Conservation (phyloP, 1,140 invertebrate species). For the Drosophila bifasciata region DNA sequence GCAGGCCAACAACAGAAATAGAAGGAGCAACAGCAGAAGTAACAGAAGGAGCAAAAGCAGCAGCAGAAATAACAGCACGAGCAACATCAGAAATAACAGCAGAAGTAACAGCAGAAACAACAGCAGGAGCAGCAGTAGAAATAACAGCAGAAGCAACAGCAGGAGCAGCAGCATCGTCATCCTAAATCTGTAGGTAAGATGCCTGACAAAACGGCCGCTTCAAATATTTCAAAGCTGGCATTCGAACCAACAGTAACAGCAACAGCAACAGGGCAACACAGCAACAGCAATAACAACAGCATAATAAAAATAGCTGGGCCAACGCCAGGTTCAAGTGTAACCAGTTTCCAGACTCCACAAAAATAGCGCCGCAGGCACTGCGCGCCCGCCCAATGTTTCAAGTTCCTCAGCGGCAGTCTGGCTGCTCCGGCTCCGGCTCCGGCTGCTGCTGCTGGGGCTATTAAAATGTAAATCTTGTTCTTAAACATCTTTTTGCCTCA, state of each 20-base stretch:
- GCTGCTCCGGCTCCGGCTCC: constrained; percentile 2
- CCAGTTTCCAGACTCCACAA: constrained; percentile 65
- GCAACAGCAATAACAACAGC: constrained; percentile 20
- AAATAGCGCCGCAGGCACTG: constrained; percentile 32
- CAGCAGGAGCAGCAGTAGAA: constrained; percentile 32
- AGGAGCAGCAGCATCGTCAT: constrained; percentile 20
- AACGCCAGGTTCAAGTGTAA: constrained; percentile 77
- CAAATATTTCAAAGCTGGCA: constrained; percentile 61
- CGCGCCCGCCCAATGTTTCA: constrained; percentile 56
- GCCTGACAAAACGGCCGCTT: constrained; percentile 23
- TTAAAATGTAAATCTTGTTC: constrained; percentile 76
- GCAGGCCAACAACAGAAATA: constrained; percentile 60
- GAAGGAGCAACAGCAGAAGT: constrained; percentile 22
- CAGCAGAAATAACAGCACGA: constrained; percentile 33
- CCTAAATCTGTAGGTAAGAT: constrained; percentile 36
- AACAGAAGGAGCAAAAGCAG: constrained; percentile 32
- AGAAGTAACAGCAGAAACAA: constrained; percentile 32
- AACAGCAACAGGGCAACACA: constrained; percentile 9
- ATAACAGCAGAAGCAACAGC: constrained; percentile 30
- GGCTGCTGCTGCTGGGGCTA: constrained; percentile 16
- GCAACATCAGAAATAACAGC: constrained; percentile 19
- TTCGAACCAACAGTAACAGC: constrained; percentile 29
- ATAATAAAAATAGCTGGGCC: constrained; percentile 14
- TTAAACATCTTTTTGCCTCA: constrained; percentile 29
- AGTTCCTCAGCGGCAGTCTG: constrained; percentile 54